Percentiles rank a stretch among this genome's conserved stretches.
These are phyloP conservation scores for Oreochromis spilurus DNA, from an alignment of 2,113 vertebrate genomes.

Conservation along the genomic window DNA sequence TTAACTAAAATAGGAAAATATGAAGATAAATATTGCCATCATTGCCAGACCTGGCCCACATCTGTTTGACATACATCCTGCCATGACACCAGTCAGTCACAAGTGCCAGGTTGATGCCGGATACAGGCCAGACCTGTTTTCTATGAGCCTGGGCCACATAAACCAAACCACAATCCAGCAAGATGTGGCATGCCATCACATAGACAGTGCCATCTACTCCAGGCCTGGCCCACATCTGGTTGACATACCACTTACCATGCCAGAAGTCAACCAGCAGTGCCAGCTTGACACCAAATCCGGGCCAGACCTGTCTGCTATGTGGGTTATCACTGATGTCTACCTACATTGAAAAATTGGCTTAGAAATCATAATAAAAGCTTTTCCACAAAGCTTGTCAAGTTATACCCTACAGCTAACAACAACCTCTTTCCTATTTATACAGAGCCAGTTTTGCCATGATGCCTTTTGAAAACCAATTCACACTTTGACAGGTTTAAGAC, in stretches of 20 bases:
- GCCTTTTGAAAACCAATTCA: background rate
- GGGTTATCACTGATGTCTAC: background rate
- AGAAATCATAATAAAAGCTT: background rate
- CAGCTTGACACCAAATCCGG: background rate
- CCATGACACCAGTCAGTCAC: background rate
- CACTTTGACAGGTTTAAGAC: background rate
- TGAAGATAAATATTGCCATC: background rate
- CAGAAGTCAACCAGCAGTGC: background rate
- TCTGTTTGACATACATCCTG: background rate
- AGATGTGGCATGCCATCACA: background rate
- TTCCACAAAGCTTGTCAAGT: background rate
- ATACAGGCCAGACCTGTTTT: background rate
- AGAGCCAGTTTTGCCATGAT: background rate
- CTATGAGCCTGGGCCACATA: fast-evolving
- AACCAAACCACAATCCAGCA: background rate
- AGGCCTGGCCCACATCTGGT: background rate
- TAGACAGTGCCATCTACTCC: background rate
- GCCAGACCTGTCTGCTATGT: background rate
- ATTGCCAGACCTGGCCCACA: background rate
- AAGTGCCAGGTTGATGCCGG: background rate
- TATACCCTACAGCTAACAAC: background rate
- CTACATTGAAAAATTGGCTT: background rate
- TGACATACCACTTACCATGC: background rate
- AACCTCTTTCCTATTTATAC: background rate
- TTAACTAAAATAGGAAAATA: background rate